Conservation (phyloP, 2,797 vertebrate species). For the Gymnocypris eckloni region DNA sequence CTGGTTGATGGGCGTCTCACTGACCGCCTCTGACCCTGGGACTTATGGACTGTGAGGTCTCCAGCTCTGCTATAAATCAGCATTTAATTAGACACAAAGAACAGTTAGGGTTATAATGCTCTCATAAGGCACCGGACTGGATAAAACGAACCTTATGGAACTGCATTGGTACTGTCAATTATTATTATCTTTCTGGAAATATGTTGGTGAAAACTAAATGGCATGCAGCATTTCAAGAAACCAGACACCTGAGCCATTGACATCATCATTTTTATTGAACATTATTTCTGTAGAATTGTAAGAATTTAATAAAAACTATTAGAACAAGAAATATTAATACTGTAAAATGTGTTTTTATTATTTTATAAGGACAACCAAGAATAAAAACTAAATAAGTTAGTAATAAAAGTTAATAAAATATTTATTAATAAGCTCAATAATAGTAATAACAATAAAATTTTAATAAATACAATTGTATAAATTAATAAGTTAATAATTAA, state of each 20-base stretch:
- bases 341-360: not conserved
- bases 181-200: slow-evolving; percentile 7
- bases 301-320: not conserved
- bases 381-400: too few relatives aligned
- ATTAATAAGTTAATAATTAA: too few relatives aligned
- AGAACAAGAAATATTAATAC: not conserved
- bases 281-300: not conserved
- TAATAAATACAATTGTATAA: not conserved
- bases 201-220: not conserved
- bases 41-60: slow-evolving; percentile 28
- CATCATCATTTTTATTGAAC: not conserved
- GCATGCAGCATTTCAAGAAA: not conserved
- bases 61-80: slow-evolving; percentile 46
- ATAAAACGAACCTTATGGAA: slow-evolving; percentile 8
- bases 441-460: not conserved
- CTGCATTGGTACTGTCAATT: not conserved
- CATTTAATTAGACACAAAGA: slow-evolving; percentile 42
- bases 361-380: not conserved
- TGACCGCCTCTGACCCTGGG: slow-evolving; percentile 49
- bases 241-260: not conserved
- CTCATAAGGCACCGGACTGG: not conserved
- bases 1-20: slow-evolving; percentile 26
- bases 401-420: not conserved
- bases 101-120: slow-evolving; percentile 7
- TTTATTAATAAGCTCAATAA: not conserved